Evolutionary conservation across 2,797 vertebrate species (phyloP).

Genomic region (Rhinophrynus dorsalis): DNA sequence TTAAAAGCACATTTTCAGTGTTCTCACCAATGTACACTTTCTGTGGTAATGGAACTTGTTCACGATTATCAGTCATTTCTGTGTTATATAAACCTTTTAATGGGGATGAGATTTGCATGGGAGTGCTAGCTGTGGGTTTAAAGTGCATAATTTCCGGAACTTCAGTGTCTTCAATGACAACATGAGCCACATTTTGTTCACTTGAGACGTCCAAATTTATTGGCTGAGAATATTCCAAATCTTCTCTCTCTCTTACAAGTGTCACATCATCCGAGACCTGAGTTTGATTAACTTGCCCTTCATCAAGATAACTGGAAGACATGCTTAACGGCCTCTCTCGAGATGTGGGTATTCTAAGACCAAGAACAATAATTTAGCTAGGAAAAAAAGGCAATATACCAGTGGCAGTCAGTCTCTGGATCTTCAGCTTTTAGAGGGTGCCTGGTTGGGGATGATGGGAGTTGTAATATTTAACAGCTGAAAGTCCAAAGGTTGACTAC

Average conservation of each 20-base stretch:
- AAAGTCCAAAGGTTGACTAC: too few relatives aligned
- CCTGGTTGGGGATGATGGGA: too few relatives aligned
- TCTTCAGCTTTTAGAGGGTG: too few relatives aligned
- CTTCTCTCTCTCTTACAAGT: not conserved
- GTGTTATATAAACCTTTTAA: not conserved
- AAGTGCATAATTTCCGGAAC: not conserved
- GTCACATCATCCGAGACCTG: not conserved
- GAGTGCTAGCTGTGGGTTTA: not conserved
- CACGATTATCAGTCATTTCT: not conserved
- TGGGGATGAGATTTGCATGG: conserved; percentile 22
- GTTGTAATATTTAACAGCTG: too few relatives aligned
- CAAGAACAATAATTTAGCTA: not conserved
- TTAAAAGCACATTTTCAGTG: not conserved
- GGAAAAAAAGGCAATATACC: not conserved
- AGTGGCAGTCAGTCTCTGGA: too few relatives aligned
- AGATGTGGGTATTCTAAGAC: conserved; percentile 19
- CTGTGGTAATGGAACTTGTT: not conserved
- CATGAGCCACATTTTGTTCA: not conserved
- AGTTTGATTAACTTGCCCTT: conserved; percentile 12
- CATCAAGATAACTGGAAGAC: conserved; percentile 15
- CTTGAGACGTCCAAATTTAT: not conserved
- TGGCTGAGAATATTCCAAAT: not conserved
- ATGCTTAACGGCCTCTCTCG: conserved; percentile 21
- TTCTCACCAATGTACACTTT: not conserved
- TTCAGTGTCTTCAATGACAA: not conserved